A percentile compares a stretch with the other conserved stretches of the same genome.
phyloP scores from a whole-genome alignment of 2,888 invertebrate genomes.

The Drosophila multiciliata region DNA sequence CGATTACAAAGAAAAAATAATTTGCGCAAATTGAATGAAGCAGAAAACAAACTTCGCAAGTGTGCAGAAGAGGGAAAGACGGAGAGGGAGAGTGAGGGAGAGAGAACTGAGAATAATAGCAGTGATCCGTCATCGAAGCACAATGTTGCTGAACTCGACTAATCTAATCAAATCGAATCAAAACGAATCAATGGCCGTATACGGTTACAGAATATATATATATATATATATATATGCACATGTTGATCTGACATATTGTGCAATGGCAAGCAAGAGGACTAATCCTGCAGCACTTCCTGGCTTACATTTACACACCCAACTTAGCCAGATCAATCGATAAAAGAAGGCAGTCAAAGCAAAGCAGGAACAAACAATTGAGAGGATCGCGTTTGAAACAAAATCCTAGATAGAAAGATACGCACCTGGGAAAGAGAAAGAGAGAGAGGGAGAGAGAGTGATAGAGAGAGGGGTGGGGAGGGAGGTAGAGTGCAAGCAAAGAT shows the following conservation, averaged over 20 bases:
- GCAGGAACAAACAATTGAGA: conserved; percentile 77
- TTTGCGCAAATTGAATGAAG: conserved; percentile 69
- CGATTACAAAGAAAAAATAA: conserved; percentile 79
- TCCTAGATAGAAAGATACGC: conserved; percentile 67
- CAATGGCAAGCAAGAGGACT: conserved; percentile 44
- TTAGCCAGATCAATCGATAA: conserved; percentile 58
- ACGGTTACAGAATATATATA: conserved; percentile 34
- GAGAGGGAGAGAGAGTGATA: not conserved
- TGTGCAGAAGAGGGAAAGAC: not conserved
- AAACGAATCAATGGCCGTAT: conserved; percentile 66
- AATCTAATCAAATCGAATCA: conserved; percentile 50
- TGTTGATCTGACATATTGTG: conserved; percentile 47
- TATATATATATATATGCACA: not conserved
- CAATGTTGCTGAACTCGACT: conserved; percentile 69
- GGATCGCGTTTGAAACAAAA: conserved; percentile 62
- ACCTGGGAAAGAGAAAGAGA: conserved; percentile 25
- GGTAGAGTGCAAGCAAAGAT: conserved; percentile 45
- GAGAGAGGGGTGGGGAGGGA: not conserved
- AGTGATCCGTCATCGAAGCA: conserved; percentile 71
- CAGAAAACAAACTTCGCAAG: conserved; percentile 16
- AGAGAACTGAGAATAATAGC: conserved; percentile 43
- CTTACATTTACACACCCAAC: conserved; percentile 73
- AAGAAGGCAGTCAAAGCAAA: conserved; percentile 43
- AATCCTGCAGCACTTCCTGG: conserved; percentile 74
- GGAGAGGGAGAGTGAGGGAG: not conserved